phyloP scores from a whole-genome alignment of 2,888 invertebrate genomes.

The Leucophora obtusa region DNA sequence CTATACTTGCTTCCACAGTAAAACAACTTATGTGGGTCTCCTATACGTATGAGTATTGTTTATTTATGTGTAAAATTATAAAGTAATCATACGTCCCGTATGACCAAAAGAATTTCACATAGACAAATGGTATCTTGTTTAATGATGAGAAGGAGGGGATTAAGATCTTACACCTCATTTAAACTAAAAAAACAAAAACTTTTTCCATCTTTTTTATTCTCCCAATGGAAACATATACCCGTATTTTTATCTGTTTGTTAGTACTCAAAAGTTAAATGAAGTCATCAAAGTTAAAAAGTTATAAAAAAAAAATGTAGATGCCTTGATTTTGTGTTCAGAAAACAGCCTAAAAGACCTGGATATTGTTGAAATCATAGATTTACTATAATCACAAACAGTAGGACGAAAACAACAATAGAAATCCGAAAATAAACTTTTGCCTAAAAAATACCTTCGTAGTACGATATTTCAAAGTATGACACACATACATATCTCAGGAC shows the following conservation, averaged over 20 bases:
- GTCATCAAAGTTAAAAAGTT: constrained; percentile 40
- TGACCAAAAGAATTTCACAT: too few species aligned
- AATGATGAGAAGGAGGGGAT: neutral
- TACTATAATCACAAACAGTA: neutral
- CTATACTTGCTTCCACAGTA: too few species aligned
- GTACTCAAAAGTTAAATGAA: constrained; percentile 40
- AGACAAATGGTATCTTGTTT: neutral
- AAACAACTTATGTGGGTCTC: too few species aligned
- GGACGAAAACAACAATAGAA: neutral
- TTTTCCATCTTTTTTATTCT: too few species aligned
- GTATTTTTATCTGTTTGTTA: neutral
- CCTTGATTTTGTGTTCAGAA: neutral
- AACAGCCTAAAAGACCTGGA: neutral
- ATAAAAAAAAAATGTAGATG: neutral
- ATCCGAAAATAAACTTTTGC: neutral
- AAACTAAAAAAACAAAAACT: neutral
- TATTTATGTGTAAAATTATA: too few species aligned
- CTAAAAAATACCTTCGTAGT: neutral
- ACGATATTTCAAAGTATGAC: neutral
- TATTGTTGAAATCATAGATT: neutral
- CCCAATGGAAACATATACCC: too few species aligned
- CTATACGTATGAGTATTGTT: too few species aligned
- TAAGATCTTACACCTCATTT: neutral
- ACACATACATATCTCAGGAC: constrained; percentile 36
- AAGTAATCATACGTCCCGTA: too few species aligned